A percentile compares a stretch with the other conserved stretches of the same genome.
Conservation (phyloP, 2,797 vertebrate genomes). For the Micrastur ruficollis region DNA sequence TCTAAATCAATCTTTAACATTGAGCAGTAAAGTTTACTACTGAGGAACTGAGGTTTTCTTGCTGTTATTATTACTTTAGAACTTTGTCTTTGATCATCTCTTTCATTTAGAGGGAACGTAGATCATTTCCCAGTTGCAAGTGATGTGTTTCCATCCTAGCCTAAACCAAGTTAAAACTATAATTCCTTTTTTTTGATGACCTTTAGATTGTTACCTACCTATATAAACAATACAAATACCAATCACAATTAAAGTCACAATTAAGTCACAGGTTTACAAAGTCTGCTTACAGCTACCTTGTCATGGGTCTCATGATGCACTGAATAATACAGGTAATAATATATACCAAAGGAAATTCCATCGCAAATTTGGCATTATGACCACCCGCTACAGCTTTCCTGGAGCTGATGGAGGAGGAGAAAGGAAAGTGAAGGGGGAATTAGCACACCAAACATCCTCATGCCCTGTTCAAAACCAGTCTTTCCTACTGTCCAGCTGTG, state of each 20-base stretch:
- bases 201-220: not conserved
- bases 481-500: not conserved
- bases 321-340: not conserved
- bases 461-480: not conserved
- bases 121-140: not conserved
- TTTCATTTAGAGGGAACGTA: not conserved
- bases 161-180: not conserved
- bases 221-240: not conserved
- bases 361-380: not conserved
- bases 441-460: fast-evolving
- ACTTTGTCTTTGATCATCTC: not conserved
- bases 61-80: not conserved
- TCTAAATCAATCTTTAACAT: not conserved
- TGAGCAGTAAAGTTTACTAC: not conserved
- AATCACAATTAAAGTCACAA: too few species aligned
- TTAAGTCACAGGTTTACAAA: not conserved
- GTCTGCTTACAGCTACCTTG: not conserved
- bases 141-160: not conserved
- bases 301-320: not conserved
- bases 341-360: not conserved
- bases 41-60: not conserved
- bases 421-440: not conserved
- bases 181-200: not conserved
- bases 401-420: not conserved
- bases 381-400: not conserved